Evolutionary conservation across 1,140 invertebrate species (phyloP).

Genomic region (Leptopilina clavipes): DNA sequence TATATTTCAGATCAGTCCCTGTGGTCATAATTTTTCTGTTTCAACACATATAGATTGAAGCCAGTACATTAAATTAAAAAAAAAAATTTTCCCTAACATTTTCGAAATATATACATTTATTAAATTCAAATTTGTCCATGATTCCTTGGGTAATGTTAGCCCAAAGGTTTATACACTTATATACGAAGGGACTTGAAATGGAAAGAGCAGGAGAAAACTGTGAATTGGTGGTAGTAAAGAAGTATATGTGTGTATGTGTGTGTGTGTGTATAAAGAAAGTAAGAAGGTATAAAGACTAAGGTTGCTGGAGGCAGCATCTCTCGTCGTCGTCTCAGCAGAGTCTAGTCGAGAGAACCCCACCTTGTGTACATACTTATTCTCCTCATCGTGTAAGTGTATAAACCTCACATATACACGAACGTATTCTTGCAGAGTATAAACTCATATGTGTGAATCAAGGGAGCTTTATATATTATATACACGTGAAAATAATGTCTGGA

Average conservation of each 20-base stretch:
- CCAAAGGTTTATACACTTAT: slow-evolving; percentile 7
- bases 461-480: too few relatives aligned
- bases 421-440: neutral
- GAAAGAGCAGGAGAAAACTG: neutral
- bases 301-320: slow-evolving; percentile 41
- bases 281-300: slow-evolving; percentile 15
- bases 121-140: slow-evolving; percentile 1
- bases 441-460: neutral
- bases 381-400: slow-evolving; percentile 35
- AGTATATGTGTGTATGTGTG: neutral
- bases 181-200: neutral
- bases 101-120: neutral
- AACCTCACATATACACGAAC: neutral
- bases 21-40: too few relatives aligned
- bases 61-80: too few relatives aligned
- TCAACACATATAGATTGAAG: too few relatives aligned
- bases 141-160: slow-evolving; percentile 1
- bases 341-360: slow-evolving; percentile 49
- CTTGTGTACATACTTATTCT: slow-evolving; percentile 41
- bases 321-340: slow-evolving; percentile 43
- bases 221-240: slow-evolving; percentile 9
- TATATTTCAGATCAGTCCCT: too few relatives aligned
- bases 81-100: too few relatives aligned
- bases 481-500: too few relatives aligned
- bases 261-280: neutral